phyloP scores from a whole-genome alignment of 2,113 vertebrate genomes.

The Euleptes europaea region DNA sequence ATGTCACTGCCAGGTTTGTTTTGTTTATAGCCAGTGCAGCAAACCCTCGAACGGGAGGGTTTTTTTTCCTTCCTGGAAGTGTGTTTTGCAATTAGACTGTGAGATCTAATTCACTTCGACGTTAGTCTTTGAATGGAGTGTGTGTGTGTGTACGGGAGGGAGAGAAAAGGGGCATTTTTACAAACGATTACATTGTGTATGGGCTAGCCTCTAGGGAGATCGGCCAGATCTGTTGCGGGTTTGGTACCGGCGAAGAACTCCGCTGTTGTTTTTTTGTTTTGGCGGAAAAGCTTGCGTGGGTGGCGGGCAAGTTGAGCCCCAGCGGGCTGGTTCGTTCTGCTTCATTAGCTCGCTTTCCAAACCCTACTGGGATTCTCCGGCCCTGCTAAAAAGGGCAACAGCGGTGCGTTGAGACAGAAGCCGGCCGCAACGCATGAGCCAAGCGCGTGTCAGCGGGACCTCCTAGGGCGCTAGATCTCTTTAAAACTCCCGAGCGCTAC shows the following conservation, averaged over 20 bases:
- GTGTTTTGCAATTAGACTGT: neutral
- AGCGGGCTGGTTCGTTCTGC: neutral
- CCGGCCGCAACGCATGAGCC: neutral
- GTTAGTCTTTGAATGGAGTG: neutral
- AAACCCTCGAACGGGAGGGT: neutral
- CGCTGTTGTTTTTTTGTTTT: neutral
- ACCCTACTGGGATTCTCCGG: neutral
- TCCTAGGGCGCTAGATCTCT: neutral
- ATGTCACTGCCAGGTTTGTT: neutral
- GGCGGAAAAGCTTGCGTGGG: neutral
- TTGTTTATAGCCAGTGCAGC: neutral
- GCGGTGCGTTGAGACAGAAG: neutral
- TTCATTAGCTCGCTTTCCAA: neutral
- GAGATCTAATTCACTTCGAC: neutral
- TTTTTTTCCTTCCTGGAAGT: neutral
- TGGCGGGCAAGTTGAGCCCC: neutral
- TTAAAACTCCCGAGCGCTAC: too few species aligned
- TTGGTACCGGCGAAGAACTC: neutral
- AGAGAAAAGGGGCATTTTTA: neutral
- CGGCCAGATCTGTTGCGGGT: neutral
- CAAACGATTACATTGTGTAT: neutral
- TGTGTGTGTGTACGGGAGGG: neutral
- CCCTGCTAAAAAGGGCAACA: neutral
- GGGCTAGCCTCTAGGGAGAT: neutral
- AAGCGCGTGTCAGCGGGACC: neutral